Evolutionary conservation across 2,113 vertebrate species (phyloP), one percentile per base, ranked within the genome.

Genomic region (Mus spicilegus): DNA sequence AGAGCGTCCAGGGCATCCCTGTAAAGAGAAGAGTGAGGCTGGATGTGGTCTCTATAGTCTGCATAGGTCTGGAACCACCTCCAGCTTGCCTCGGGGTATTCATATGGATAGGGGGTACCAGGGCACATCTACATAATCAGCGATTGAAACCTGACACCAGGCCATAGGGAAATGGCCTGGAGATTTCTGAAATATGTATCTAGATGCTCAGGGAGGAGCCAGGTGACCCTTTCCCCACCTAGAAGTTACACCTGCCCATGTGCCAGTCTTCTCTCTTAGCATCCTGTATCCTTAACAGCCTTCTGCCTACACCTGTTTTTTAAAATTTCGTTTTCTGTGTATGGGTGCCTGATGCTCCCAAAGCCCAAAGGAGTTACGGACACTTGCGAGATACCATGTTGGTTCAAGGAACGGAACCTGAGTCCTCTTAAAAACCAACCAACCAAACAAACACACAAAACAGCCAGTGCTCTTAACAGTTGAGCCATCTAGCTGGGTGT

Each of bases 1-100:
- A 99, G 98, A 4, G 99, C 99, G 73, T 99, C 99, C 88, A 99
- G 98, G 26, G 99, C 99, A 51, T 99, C 99, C 95, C 99, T 99
- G 96, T 11, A 24, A 19, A 17, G n/a, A 19, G 1, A 0, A n/a
- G 13, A 2, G 73, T 56, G 51, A 87, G 86, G 17, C 14, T 3
- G 9, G 3, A 7, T 26, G 75, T 3, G 22, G 49, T 12, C 7
- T 6, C 72, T 42, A 33, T 3, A 46, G 54, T 2, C 26, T 26
- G 7, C 24, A 22, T 1, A 20, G 36, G 72, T 58, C 20, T 82
- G 14, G 3, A 89, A 33, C n/a, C 51, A 46, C 1, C 3, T 7
- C 30, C 49, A 39, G 1, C 61, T 26, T 7, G 24, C n/a, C 61
- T 42, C 42, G 26, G 12, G 14, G 51, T 22, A 67, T 1, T 39